phyloP scores from a whole-genome alignment of 2,888 invertebrate species.

The Yponomeuta malinellus region DNA sequence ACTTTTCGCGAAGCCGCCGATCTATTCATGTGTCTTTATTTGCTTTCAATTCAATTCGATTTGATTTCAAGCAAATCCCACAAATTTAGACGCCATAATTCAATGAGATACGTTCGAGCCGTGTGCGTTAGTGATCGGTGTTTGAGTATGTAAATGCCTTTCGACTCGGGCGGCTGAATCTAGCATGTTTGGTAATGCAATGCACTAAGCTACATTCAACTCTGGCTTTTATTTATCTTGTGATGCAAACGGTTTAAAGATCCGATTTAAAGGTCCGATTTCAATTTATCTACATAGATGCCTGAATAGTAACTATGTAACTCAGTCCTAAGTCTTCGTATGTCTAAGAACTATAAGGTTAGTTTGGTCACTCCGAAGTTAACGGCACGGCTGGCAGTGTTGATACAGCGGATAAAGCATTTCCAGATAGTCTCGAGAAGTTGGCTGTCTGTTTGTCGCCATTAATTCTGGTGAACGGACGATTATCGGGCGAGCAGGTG shows the following conservation, averaged over 20 bases:
- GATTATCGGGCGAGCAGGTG: slow-evolving; percentile 14
- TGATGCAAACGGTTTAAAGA: neutral
- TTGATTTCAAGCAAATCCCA: slow-evolving; percentile 10
- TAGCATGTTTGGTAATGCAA: slow-evolving; percentile 15
- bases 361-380: neutral
- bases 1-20: slow-evolving; percentile 3
- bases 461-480: slow-evolving; percentile 12
- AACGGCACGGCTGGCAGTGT: neutral
- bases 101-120: slow-evolving; percentile 16
- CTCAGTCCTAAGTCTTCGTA: neutral
- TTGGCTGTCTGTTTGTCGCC: slow-evolving; percentile 10
- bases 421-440: slow-evolving; percentile 2
- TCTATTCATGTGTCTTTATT: slow-evolving; percentile 1
- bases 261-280: neutral
- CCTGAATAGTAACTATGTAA: too few relatives aligned
- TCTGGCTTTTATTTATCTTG: neutral
- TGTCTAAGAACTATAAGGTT: neutral
- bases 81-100: slow-evolving; percentile 13
- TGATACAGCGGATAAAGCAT: neutral
- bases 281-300: neutral
- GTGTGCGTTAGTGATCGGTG: slow-evolving; percentile 20
- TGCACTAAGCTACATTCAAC: slow-evolving; percentile 7
- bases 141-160: slow-evolving; percentile 26
- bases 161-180: slow-evolving; percentile 18
- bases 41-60: slow-evolving; percentile 8